Percentiles rank a stretch among this genome's conserved stretches.
Evolutionary conservation across 2,113 vertebrate species (phyloP).

Genomic region (Collichthys lucidus): DNA sequence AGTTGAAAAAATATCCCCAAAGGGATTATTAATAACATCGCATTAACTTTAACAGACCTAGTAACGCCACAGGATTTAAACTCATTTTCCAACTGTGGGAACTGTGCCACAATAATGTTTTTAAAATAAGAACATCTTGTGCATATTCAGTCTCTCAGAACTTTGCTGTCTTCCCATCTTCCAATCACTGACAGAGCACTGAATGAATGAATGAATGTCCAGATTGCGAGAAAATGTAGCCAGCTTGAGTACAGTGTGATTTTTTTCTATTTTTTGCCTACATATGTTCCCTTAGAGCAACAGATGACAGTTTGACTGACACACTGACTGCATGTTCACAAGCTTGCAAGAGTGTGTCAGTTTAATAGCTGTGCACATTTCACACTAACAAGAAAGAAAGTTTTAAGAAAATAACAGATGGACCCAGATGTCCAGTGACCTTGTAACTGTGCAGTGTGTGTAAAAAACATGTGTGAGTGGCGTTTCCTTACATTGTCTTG

Average conservation of each 20-base stretch:
- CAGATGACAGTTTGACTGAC: conserved; percentile 18
- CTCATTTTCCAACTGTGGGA: background rate
- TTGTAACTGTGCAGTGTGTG: conserved; percentile 27
- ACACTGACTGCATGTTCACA: background rate
- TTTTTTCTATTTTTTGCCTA: background rate
- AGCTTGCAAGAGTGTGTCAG: background rate
- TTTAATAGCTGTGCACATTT: conserved; percentile 14
- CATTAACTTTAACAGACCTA: background rate
- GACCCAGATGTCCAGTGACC: conserved; percentile 16
- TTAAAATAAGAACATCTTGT: background rate
- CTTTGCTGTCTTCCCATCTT: background rate
- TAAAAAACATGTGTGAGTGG: conserved; percentile 6
- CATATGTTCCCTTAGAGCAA: conserved; percentile 24
- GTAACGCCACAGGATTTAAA: too few relatives aligned
- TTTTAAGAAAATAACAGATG: conserved; percentile 22
- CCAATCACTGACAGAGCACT: background rate
- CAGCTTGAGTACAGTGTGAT: background rate
- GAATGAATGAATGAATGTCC: conserved; percentile 25
- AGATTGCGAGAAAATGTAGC: conserved; percentile 14
- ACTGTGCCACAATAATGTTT: background rate
- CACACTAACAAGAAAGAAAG: conserved; percentile 13
- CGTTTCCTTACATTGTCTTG: conserved; percentile 42
- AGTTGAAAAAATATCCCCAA: too few relatives aligned
- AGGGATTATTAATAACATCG: background rate
- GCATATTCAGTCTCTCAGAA: background rate